Conservation (phyloP, 2,888 invertebrate genomes). For the Prenolepis imparis region DNA sequence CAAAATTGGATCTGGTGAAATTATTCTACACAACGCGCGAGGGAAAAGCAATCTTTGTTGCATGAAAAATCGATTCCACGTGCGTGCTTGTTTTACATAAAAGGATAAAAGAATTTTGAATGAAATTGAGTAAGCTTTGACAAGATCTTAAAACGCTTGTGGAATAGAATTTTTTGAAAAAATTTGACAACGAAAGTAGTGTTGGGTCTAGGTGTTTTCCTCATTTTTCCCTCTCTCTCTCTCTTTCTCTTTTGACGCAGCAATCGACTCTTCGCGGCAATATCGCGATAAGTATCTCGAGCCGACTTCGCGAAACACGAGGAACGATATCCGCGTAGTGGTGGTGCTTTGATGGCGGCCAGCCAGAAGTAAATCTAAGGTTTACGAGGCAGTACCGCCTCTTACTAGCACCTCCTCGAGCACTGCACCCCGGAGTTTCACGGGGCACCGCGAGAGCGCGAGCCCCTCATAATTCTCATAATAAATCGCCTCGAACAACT, state of each 20-base stretch:
- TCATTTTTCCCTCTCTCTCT: background rate
- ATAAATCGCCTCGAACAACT: constrained; percentile 83
- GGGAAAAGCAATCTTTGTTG: background rate
- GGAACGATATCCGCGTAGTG: constrained; percentile 74
- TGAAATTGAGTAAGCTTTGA: background rate
- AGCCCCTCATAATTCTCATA: constrained; percentile 84
- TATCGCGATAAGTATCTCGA: constrained; percentile 85
- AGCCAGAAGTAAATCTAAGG: constrained; percentile 86
- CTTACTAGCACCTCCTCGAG: constrained; percentile 86
- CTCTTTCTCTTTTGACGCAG: constrained; percentile 19
- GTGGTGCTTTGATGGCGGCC: constrained; percentile 85
- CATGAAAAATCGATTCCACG: background rate
- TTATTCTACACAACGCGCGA: background rate
- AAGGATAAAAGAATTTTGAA: background rate
- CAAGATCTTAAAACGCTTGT: background rate
- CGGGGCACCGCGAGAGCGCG: constrained; percentile 70
- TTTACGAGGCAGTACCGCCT: constrained; percentile 86
- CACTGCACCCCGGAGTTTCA: constrained; percentile 81
- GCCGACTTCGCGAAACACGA: constrained; percentile 77
- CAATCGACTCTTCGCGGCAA: constrained; percentile 77
- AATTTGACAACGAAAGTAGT: too few species aligned
- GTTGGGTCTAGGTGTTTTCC: too few species aligned
- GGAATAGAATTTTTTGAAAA: background rate
- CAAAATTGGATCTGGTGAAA: background rate
- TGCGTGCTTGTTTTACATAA: background rate